Base-by-base conservation (phyloP, 2,113 vertebrate genomes). In the Proterorhinus semilunaris region DNA sequence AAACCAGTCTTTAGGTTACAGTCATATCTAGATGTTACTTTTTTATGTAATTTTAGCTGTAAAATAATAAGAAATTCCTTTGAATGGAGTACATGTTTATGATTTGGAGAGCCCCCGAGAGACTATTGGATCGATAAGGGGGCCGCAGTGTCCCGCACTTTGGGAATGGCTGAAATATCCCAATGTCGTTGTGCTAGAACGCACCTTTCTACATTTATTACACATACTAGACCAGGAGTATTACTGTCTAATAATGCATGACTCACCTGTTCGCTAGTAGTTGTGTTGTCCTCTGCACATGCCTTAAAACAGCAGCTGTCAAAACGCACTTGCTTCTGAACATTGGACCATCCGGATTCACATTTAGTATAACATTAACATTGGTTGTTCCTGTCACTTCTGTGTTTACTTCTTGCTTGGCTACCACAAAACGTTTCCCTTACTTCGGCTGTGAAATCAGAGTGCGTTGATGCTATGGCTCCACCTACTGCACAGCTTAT, bases 291-390 rank as follows among this genome's bases (percentile, higher is more conserved):
- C 7, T 55, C 10, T 12, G 46, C 16, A 21, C 61, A 47, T 16
- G 0, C 51, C 75, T 83, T 36, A 50, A 12, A 10, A 36, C 27
- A 36, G 4, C 27, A 36, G 76, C 27, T 74, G 71, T 17, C 2
- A 82, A 75, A 80, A 68, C 47, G 66, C 69, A 78, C 76, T 80
- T 78, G 62, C 67, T 9, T 0, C 46, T 64, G 64, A 81, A 68
- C 85, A 88, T 86, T 66, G 68, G 27, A 17, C 62, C 50, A 62
- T 52, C n/a, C 1, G 55, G 36, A 36, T 58, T 5, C 4, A 12
- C 47, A 62, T 57, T 71, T 66, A 0, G n/a, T 53, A 10, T 6
- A 16, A 51, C 27, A 65, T 65, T 57, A 61, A 82, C 64, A 12
- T 21, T 66, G 17, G 50, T 27, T 42, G 10, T 6, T 53, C 12